Percentiles rank a stretch among this genome's conserved stretches.
Conservation (phyloP, 2,888 invertebrate species). For the Campoplex capitator region DNA sequence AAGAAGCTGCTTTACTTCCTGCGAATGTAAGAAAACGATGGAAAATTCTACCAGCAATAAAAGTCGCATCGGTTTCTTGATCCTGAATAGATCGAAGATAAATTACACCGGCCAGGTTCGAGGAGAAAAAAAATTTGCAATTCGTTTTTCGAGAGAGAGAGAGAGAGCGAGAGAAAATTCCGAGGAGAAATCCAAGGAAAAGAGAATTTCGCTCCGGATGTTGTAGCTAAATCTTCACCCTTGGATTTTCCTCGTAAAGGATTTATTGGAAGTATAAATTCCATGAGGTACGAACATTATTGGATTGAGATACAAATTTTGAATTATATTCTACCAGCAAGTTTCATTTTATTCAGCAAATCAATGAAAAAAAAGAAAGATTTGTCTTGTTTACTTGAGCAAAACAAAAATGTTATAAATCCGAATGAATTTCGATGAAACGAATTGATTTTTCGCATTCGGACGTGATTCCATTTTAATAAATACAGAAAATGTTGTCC, state of each 20-base stretch:
- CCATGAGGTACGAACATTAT: not conserved
- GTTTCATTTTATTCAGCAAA: not conserved
- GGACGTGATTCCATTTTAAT: not conserved
- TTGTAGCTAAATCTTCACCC: not conserved
- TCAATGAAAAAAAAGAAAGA: no score
- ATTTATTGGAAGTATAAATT: not conserved
- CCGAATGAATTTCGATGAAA: not conserved
- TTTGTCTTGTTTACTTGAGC: not conserved
- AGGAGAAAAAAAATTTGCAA: slow-evolving; percentile 1
- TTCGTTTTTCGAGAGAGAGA: not conserved
- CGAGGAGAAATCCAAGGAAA: not conserved
- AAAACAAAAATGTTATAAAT: not conserved
- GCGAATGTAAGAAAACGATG: slow-evolving; percentile 24
- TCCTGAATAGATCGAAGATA: slow-evolving; percentile 24
- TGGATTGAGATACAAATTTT: not conserved
- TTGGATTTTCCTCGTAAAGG: not conserved
- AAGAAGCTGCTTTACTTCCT: slow-evolving; percentile 24
- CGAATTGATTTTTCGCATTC: not conserved
- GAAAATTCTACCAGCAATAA: slow-evolving; percentile 26
- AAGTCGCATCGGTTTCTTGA: not conserved
- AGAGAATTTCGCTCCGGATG: not conserved
- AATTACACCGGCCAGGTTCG: slow-evolving; percentile 13
- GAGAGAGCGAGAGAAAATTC: not conserved
- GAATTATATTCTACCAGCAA: not conserved
- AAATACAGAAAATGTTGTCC: no score